phyloP scores from a whole-genome alignment of 2,113 vertebrate species.

The Callospermophilus lateralis region DNA sequence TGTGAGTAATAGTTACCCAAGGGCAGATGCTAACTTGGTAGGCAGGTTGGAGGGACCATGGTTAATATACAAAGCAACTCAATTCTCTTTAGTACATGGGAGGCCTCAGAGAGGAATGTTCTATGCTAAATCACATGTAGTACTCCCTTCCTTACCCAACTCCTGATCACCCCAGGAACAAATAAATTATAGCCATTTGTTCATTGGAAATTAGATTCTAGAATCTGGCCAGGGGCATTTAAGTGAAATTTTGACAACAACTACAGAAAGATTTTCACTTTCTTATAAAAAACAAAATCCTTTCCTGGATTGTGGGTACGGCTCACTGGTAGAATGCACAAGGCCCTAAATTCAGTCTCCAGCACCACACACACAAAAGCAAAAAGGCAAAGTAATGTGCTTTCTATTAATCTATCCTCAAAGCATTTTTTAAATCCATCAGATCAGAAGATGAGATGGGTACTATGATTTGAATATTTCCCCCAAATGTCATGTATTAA shows the following conservation, averaged over 20 bases:
- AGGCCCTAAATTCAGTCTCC: not conserved
- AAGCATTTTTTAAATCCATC: not conserved
- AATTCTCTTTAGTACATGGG: not conserved
- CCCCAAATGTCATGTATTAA: not conserved
- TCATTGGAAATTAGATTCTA: not conserved
- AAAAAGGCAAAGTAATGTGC: not conserved
- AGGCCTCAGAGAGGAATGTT: not conserved
- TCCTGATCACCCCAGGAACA: not conserved
- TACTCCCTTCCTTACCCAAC: fast-evolving
- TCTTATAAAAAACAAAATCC: not conserved
- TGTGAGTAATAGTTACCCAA: not conserved
- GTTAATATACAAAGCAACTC: not conserved
- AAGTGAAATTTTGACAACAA: not conserved
- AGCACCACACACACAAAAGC: not conserved
- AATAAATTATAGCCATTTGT: not conserved
- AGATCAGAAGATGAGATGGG: not conserved
- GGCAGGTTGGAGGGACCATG: not conserved
- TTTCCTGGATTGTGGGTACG: not conserved
- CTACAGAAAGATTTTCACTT: not conserved
- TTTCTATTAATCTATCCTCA: not conserved
- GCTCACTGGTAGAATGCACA: not conserved
- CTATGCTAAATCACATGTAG: not conserved
- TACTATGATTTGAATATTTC: not conserved
- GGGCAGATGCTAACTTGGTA: not conserved
- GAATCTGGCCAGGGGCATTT: not conserved